phyloP scores from a whole-genome alignment of 2,113 vertebrate genomes.

The Pseudopodoces humilis region DNA sequence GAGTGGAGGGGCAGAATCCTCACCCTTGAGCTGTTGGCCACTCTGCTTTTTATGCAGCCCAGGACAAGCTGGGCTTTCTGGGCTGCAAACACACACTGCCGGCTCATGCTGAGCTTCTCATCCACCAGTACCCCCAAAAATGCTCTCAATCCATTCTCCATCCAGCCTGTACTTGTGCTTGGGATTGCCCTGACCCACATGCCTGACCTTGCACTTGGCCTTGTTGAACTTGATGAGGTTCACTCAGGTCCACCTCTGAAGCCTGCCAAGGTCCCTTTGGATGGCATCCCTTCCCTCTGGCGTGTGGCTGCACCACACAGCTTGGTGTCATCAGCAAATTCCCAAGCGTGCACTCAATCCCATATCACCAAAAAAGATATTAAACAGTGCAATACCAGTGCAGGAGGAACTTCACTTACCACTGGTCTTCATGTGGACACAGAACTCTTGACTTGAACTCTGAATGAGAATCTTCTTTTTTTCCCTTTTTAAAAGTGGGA shows the following conservation, averaged over 20 bases:
- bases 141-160: not conserved
- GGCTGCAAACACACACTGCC: rapidly evolving
- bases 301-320: not conserved
- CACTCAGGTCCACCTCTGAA: not conserved
- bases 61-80: not conserved
- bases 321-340: not conserved
- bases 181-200: not conserved
- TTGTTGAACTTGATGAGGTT: not conserved
- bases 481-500: not conserved
- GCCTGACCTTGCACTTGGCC: not conserved
- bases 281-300: not conserved
- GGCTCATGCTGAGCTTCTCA: rapidly evolving
- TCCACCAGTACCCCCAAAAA: not conserved
- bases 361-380: not conserved
- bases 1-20: not conserved
- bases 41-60: not conserved
- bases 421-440: not conserved
- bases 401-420: not conserved
- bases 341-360: not conserved
- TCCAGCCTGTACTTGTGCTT: not conserved
- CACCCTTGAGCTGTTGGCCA: too few relatives aligned
- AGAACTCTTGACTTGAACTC: not conserved
- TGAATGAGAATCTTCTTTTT: not conserved
- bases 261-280: not conserved
- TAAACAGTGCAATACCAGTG: rapidly evolving